Conservation (phyloP, 2,888 invertebrate genomes). For the Dorcus parallelipipedus region DNA sequence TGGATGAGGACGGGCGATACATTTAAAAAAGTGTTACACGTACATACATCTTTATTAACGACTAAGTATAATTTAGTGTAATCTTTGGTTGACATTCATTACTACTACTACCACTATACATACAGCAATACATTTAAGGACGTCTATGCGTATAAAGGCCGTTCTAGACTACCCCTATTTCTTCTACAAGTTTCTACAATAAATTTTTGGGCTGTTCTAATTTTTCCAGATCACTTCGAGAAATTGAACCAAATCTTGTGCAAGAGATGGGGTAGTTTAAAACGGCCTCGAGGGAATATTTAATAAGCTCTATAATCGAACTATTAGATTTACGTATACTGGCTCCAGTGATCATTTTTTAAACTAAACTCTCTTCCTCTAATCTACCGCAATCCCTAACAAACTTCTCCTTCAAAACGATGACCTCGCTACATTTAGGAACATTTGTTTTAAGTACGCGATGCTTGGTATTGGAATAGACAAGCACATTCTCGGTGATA, state of each 20-base stretch:
- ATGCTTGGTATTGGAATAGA: slow-evolving; percentile 11
- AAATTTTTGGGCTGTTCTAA: too few species aligned
- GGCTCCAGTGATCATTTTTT: background rate
- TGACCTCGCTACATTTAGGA: slow-evolving; percentile 24
- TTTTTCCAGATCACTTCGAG: too few species aligned
- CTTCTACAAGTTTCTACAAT: too few species aligned
- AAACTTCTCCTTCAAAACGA: slow-evolving; percentile 30
- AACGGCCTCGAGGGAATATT: too few species aligned
- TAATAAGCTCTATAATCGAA: too few species aligned
- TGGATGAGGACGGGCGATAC: background rate
- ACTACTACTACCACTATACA: background rate
- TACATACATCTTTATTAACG: slow-evolving; percentile 9
- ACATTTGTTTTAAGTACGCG: slow-evolving; percentile 7
- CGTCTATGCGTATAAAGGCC: too few species aligned
- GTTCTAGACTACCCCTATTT: too few species aligned
- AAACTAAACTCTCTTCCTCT: slow-evolving; percentile 7
- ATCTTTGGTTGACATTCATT: slow-evolving; percentile 1
- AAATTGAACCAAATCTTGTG: too few species aligned
- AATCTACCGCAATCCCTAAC: slow-evolving; percentile 12
- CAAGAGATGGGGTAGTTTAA: too few species aligned
- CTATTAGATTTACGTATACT: too few species aligned
- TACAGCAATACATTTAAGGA: background rate
- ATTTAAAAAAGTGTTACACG: slow-evolving; percentile 4
- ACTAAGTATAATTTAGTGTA: slow-evolving; percentile 9
- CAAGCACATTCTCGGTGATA: slow-evolving; percentile 10